Percentiles rank a stretch among this genome's conserved stretches.
These are phyloP conservation scores for Whitmania pigra DNA, from an alignment of 1,140 invertebrate species.

Conservation along the genomic window DNA sequence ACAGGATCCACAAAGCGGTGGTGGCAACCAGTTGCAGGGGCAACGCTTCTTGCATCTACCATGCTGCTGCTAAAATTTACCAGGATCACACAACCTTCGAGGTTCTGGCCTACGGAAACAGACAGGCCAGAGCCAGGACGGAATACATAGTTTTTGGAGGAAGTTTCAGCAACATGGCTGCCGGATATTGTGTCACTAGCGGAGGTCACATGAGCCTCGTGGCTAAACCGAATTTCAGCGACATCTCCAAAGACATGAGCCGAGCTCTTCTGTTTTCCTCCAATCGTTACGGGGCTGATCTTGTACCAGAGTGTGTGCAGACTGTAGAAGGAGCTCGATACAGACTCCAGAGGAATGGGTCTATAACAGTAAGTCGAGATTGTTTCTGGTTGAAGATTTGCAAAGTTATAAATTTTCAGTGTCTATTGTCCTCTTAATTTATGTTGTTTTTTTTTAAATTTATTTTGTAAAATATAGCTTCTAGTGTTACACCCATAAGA, in stretches of 20 bases:
- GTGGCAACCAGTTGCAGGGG: constrained; percentile 32
- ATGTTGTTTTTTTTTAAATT: too few relatives aligned
- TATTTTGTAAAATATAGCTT: too few relatives aligned
- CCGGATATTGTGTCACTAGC: constrained; percentile 29
- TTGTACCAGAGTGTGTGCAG: constrained; percentile 29
- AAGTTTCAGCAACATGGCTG: constrained; percentile 14
- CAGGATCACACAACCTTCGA: constrained; percentile 31
- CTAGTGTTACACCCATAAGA: too few relatives aligned
- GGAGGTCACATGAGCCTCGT: constrained; percentile 27
- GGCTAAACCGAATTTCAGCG: constrained; percentile 28
- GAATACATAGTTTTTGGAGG: constrained; percentile 31
- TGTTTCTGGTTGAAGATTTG: too few relatives aligned
- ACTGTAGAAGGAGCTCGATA: constrained; percentile 31
- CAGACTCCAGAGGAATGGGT: constrained; percentile 29
- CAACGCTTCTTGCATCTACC: constrained; percentile 30
- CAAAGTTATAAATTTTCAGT: too few relatives aligned
- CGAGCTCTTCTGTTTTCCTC: constrained; percentile 33
- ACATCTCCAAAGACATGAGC: constrained; percentile 32
- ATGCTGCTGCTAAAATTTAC: constrained; percentile 29
- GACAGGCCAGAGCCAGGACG: constrained; percentile 28
- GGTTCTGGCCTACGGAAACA: constrained; percentile 26
- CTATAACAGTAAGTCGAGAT: constrained; percentile 26
- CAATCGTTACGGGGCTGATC: constrained; percentile 28
- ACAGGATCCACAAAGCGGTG: constrained; percentile 33
- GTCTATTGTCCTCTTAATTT: too few relatives aligned